phyloP scores from a whole-genome alignment of 1,140 invertebrate genomes.

The Trichonephila clavipes region DNA sequence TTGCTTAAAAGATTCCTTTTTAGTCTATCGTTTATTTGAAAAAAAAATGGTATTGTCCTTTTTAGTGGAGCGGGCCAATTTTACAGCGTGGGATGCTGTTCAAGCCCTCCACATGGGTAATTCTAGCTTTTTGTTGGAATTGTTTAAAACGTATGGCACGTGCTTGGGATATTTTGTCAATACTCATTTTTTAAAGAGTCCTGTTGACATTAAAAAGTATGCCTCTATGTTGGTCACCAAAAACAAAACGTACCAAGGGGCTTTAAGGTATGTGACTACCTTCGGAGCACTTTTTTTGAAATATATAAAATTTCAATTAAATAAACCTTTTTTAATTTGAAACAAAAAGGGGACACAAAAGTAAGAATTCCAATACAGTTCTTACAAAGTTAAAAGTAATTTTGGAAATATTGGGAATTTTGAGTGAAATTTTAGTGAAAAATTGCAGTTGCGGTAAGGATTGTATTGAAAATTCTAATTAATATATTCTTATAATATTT shows the following conservation, averaged over 20 bases:
- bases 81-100: background rate
- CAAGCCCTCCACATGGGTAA: slow-evolving; percentile 26
- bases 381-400: too few relatives aligned
- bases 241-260: slow-evolving; percentile 10
- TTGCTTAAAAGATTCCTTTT: slow-evolving; percentile 21
- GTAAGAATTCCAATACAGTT: too few relatives aligned
- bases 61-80: slow-evolving; percentile 32
- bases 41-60: background rate
- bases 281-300: too few relatives aligned
- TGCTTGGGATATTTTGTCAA: slow-evolving; percentile 46
- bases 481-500: too few relatives aligned
- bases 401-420: too few relatives aligned
- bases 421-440: too few relatives aligned
- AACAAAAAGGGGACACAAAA: too few relatives aligned
- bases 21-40: slow-evolving; percentile 19
- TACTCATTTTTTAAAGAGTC: background rate
- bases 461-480: too few relatives aligned
- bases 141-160: slow-evolving; percentile 46
- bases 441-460: too few relatives aligned
- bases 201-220: background rate
- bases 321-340: too few relatives aligned
- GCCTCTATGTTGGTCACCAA: background rate
- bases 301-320: too few relatives aligned
- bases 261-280: too few relatives aligned
- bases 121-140: slow-evolving; percentile 23